Percentiles rank a stretch among this genome's conserved stretches.
These are phyloP conservation scores for Morpho deidamia DNA, from an alignment of 2,888 invertebrate genomes.

Conservation along the genomic window DNA sequence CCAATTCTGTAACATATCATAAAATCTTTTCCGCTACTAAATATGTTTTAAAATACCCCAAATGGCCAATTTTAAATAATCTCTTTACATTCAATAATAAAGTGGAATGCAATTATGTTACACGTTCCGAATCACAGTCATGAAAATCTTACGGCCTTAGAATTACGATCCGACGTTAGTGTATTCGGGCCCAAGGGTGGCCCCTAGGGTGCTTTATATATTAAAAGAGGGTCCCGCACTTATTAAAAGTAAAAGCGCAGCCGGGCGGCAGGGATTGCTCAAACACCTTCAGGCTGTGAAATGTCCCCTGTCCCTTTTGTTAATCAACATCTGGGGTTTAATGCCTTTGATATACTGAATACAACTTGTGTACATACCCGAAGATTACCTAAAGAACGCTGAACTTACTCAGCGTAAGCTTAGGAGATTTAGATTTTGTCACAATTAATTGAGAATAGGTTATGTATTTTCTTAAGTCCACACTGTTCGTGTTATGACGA, in stretches of 20 bases:
- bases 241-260: constrained; percentile 64
- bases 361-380: too few species aligned
- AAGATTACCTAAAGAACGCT: too few species aligned
- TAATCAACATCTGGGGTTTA: constrained; percentile 11
- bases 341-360: background rate
- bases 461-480: too few species aligned
- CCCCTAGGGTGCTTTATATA: constrained; percentile 59
- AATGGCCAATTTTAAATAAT: background rate
- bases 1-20: too few species aligned
- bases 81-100: constrained; percentile 10
- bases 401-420: too few species aligned
- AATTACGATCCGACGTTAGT: constrained; percentile 48
- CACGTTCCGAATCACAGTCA: constrained; percentile 47
- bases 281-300: constrained; percentile 53
- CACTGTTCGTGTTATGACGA: too few species aligned
- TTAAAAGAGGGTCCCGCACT: constrained; percentile 63
- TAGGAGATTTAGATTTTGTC: too few species aligned
- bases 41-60: too few species aligned
- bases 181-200: constrained; percentile 38
- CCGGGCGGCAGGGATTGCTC: constrained; percentile 37
- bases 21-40: too few species aligned
- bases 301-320: constrained; percentile 7
- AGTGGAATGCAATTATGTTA: constrained; percentile 48
- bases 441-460: too few species aligned
- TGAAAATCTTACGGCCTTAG: constrained; percentile 41